A percentile compares a stretch with the other conserved stretches of the same genome.
Conservation (phyloP, 2,797 vertebrate species). For the Rhinatrema bivittatum region DNA sequence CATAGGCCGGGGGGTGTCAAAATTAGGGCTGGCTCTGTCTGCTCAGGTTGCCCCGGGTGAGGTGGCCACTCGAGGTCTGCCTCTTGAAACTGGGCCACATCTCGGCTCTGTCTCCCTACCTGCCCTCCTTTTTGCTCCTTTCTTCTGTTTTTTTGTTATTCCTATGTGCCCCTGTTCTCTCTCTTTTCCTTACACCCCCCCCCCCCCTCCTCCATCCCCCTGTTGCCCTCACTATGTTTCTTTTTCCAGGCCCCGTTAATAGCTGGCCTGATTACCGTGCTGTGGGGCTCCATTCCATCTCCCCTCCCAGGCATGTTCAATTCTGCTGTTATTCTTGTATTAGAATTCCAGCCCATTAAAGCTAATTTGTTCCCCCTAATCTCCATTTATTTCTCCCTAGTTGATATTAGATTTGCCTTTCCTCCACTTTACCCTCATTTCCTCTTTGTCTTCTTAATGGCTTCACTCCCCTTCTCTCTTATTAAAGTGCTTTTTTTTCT, state of each 20-base stretch:
- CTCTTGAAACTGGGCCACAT: too few species aligned
- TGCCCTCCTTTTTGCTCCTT: too few species aligned
- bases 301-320: conserved; percentile 38
- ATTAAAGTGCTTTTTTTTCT: conserved; percentile 40
- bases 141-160: conserved; percentile 45
- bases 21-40: too few species aligned
- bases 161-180: conserved; percentile 20
- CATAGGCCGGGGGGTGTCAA: too few species aligned
- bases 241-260: conserved; percentile 22
- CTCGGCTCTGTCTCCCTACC: conserved; percentile 18
- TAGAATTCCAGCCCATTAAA: conserved; percentile 46
- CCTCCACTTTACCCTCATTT: conserved; percentile 44
- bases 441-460: conserved; percentile 45
- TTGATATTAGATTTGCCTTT: conserved; percentile 48
- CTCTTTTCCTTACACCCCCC: too few species aligned
- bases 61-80: too few species aligned
- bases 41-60: too few species aligned
- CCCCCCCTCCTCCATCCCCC: conserved; percentile 1
- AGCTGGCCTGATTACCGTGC: conserved; percentile 5
- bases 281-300: conserved; percentile 33
- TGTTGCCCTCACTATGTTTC: conserved; percentile 42
- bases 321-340: conserved; percentile 43
- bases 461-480: conserved; percentile 14
- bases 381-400: conserved; percentile 54
- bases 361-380: conserved; percentile 53